A percentile compares a stretch with the other conserved stretches of the same genome.
phyloP scores from a whole-genome alignment of 2,113 vertebrate species.

The Dermatemys mawii region DNA sequence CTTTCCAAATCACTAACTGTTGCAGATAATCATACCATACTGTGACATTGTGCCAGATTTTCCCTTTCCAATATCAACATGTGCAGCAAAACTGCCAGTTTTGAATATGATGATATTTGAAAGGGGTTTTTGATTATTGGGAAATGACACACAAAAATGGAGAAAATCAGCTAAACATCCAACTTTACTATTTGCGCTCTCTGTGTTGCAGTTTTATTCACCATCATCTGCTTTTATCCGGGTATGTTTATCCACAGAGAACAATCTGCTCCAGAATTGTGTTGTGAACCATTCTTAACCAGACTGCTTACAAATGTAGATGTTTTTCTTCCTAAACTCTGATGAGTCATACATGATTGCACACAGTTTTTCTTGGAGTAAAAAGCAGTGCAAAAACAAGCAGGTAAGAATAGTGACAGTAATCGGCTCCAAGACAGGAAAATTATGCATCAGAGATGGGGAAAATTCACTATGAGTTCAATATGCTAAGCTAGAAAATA shows the following conservation, averaged over 20 bases:
- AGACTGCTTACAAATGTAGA: neutral
- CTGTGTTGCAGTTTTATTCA: neutral
- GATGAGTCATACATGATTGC: neutral
- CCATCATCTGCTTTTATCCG: neutral
- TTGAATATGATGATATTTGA: neutral
- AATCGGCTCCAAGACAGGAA: neutral
- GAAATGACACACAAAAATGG: neutral
- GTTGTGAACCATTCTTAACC: neutral
- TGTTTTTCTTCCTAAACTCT: neutral
- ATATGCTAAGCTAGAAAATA: neutral
- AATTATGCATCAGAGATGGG: neutral
- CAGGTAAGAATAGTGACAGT: neutral
- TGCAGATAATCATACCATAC: neutral
- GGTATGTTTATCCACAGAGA: neutral
- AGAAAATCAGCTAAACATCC: neutral
- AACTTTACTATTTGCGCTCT: neutral
- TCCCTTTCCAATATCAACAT: fast-evolving
- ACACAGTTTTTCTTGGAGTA: neutral
- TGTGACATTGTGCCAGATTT: neutral
- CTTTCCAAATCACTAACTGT: neutral
- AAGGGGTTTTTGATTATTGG: neutral
- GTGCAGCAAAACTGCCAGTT: neutral
- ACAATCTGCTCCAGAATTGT: neutral
- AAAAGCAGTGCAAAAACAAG: neutral
- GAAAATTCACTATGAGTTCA: neutral